Base-by-base conservation (phyloP, 1,140 invertebrate genomes). In the Trichonephila clavipes region DNA sequence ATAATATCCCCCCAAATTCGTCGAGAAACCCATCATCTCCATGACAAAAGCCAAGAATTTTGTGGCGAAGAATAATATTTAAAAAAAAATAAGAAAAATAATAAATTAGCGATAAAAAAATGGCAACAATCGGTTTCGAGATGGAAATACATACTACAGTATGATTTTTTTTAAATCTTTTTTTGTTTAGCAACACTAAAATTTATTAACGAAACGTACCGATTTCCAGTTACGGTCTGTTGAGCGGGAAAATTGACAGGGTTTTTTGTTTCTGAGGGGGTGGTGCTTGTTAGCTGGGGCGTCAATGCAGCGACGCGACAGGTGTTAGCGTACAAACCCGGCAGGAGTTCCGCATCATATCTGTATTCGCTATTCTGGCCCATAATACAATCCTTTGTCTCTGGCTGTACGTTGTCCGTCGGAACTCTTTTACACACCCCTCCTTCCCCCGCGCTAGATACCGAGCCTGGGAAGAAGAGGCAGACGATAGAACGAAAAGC, bases 151-250 rank as follows among this genome's bases (percentile, higher is more conserved):
- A 24, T 44, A 87, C 18, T 12, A 51, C 34, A 51, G 51, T 8
- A 51, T 51, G 7, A 12, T 51, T 51, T 51, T 51, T 51, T 51
- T 51, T 51, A 51, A 51, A 51, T 87, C 62, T 62, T 16, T 61
- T 34, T 87, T 28, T 19, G 2, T 59, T 28, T 34, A 59, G 59
- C 58, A 44, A 51, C 19, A 87, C 28, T 83, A 87, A 61, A 92
- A 92, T 83, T 92, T 92, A 92, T 92, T 92, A 92, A 92, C 82
- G 83, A 92, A 92, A 72, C 91, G 91, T 92, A 92, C 91, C 91
- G 91, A 92, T 92, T 87, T 92, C 91, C 28, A 44, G 91, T 18
- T 44, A 92, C 91, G 91, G 91, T 92, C 91, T 77, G 91, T 40
- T 87, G 91, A 51, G 64, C 83, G n/a, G 82, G 64, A 51, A 92